Evolutionary conservation across 1,140 invertebrate species (phyloP), one percentile per base, ranked within the genome.

Genomic region (Drosophila orosa): DNA sequence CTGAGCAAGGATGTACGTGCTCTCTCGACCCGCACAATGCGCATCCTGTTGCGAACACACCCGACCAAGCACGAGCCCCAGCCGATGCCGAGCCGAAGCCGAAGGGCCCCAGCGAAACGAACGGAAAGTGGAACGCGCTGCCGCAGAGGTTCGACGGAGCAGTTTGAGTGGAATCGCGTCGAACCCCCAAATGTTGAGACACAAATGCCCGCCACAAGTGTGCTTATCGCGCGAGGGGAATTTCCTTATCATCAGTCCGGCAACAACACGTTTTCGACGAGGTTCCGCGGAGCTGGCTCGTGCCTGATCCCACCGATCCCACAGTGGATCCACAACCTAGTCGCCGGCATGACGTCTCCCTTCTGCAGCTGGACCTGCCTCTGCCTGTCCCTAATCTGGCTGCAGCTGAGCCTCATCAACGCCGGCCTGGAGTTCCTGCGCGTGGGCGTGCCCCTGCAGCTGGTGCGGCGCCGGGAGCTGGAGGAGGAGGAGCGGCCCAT

Each of bases 21-120:
- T 73, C 66, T 75, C 73, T 39, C 65, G 63, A 57, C 65, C 67
- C 13, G 42, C 65, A 57, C 65, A 71, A 71, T 71, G 67, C 67
- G 65, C 67, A 71, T 71, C 67, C 67, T 71, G 67, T 71, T 71
- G 67, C 65, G 63, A 71, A 22, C 19, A 5, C 25, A 6, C 27
- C 17, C 60, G 57, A 59, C 15, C 19, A 13, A 3, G 17, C 27
- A 12, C 44, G 63, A 66, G 4, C 0, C 15, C 39, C 2, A 24
- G 22, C 22, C 61, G 22, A 15, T 33, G 12, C n/a, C 9, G 5
- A 35, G 5, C 8, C 17, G 24, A 12, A 33, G 33, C 58, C 59
- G 58, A 63, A n/a, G 10, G 3, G 17, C 2, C n/a, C n/a, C 13
- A 57, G 15, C 13, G 67, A 22, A 71, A 71, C 67, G 52, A 69